These are phyloP conservation scores for Troglohyphantes excavatus DNA, from an alignment of 2,888 invertebrate genomes.

Conservation along the genomic window DNA sequence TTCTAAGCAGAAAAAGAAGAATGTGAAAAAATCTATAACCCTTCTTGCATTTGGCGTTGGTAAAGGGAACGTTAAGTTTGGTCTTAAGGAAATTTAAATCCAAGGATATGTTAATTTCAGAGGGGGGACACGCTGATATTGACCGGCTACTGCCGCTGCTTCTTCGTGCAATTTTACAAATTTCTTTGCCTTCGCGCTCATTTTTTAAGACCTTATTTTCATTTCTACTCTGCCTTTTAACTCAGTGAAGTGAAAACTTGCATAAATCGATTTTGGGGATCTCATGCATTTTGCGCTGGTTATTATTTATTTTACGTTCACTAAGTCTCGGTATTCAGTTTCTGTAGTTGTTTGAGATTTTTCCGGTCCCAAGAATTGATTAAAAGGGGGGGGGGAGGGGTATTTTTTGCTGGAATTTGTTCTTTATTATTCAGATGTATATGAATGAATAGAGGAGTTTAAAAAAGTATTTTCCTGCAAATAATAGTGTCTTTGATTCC, in stretches of 20 bases:
- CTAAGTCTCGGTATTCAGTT: constrained; percentile 17
- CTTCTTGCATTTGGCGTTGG: constrained; percentile 8
- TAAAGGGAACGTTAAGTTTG: constrained; percentile 48
- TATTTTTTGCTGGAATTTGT: constrained; percentile 36
- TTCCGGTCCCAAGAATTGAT: constrained; percentile 50
- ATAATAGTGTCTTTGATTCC: not conserved
- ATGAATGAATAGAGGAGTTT: not conserved
- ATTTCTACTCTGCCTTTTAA: constrained; percentile 15
- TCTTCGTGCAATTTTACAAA: constrained; percentile 40
- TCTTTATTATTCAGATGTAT: not conserved
- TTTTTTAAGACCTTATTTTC: constrained; percentile 56
- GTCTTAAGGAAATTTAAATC: constrained; percentile 68
- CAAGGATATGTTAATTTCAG: constrained; percentile 68
- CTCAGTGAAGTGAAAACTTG: constrained; percentile 46
- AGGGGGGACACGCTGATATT: constrained; percentile 55
- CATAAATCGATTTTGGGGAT: constrained; percentile 47
- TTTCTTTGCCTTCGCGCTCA: constrained; percentile 40
- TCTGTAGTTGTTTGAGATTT: constrained; percentile 44
- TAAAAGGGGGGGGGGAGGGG: constrained; percentile 44
- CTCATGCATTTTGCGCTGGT: constrained; percentile 43
- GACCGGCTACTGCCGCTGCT: constrained; percentile 37
- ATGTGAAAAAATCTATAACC: constrained; percentile 17
- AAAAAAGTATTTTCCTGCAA: not conserved
- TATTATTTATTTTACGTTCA: constrained; percentile 71
- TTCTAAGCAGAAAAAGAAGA: constrained; percentile 1